Evolutionary conservation across 2,113 vertebrate genomes (phyloP), one percentile per base, ranked within the genome.

Genomic region (Etia nguti): DNA sequence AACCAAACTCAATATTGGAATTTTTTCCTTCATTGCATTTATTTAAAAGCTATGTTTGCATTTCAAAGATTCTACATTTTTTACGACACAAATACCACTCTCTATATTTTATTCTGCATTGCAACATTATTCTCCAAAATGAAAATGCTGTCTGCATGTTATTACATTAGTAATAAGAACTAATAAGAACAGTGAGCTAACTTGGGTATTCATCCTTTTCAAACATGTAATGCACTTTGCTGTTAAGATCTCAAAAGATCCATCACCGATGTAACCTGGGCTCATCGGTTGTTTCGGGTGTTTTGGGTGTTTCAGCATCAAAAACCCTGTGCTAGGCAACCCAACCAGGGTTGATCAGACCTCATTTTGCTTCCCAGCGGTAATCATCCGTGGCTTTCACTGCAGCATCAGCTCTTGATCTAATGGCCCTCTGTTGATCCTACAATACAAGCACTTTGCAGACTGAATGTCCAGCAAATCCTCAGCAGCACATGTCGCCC

Each of bases 251-350:
- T 73, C 38, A 6, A 73, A 46, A 2, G 68, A 73, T 16, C 18
- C 38, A 24, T 70, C 65, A 24, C 38, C 43, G 38, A 70, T 43
- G 65, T 70, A 43, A 70, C 38, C 65, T 70, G 38, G 5, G 8
- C 1, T 43, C 36, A 16, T 24, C 4, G n/a, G 29, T 8, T 62
- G 59, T n/a, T 62, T 62, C 0, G 2, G 41, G 41, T 46, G 22
- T 46, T 70, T 26, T 10, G 22, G 41, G 22, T 73, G 13, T 46
- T 24, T 73, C 38, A 73, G 15, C 41, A 46, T 46, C 38, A 46
- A 43, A 73, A 24, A 43, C n/a, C 0, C 12, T 70, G 8, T 70
- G 0, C 24, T 13, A 46, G 12, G 0, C 22, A 10, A 73, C 22
- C 3, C 41, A 18, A 15, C 5, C 68, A 1, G 9, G 68, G 13